Evolutionary conservation across 2,113 vertebrate genomes (phyloP), one percentile per base, ranked within the genome.

Genomic region (Himantopus leucocephalus): DNA sequence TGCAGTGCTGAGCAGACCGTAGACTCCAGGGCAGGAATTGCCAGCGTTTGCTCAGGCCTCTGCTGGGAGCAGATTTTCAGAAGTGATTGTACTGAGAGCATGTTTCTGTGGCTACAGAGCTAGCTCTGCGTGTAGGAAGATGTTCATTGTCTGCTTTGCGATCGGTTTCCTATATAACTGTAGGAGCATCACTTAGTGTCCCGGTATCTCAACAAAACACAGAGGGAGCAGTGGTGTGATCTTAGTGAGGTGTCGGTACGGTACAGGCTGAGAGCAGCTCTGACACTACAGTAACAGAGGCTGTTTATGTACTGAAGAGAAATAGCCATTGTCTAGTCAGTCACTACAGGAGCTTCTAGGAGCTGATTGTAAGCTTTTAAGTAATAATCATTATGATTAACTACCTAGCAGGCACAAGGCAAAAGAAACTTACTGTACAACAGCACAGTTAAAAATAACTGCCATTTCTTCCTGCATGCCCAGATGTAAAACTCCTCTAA

Each of bases 351-450:
- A 92, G 67, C 75, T 93, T 62, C 92, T 59, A 85, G 74, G 82
- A 88, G 86, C 73, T 87, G 80, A 18, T 82, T 63, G 72, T 62
- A 80, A 84, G 70, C 64, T 74, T 86, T 94, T 87, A 84, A 52
- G 72, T 94, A 82, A 85, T 91, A 78, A 94, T 64, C 52, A 48
- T 94, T 72, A 64, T 72, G 80, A 92, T 87, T 96, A 94, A 95
- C 82, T 81, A 91, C 52, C n/a, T 58, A 53, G 37, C 39, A 72
- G 81, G 70, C 73, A 91, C 43, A 35, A 91, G 48, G 89, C 70
- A 87, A 63, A 87, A 64, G 66, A 91, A 94, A 63, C 60, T 73
- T 64, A 12, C 2, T 39, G 70, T 47, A n/a, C 37, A 95, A 37
- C 80, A 76, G 39, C 80, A 78, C 52, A 59, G 78, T 67, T 70